Conservation (phyloP, 2,888 invertebrate genomes). For the Himalopsyche anomala region DNA sequence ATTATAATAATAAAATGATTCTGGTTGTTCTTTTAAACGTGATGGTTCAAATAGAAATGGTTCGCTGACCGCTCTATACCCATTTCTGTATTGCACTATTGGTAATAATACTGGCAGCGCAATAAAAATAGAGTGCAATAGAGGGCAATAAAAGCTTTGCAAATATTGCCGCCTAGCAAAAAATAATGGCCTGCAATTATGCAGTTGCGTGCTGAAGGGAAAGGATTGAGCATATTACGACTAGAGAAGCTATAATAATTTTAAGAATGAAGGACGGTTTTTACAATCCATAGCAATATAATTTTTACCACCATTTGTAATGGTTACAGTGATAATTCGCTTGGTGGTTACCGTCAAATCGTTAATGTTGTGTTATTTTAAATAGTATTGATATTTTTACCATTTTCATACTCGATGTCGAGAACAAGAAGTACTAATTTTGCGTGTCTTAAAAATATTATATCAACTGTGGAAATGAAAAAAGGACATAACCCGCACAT, state of each 20-base stretch:
- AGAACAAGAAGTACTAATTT: no score
- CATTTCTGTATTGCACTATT: neutral
- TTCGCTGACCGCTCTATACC: neutral
- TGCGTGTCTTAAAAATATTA: no score
- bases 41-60: neutral
- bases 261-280: neutral
- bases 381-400: no score
- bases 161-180: constrained; percentile 40
- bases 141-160: constrained; percentile 20
- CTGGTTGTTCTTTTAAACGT: no score
- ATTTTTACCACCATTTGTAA: neutral
- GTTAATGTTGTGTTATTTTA: no score
- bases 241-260: neutral
- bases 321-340: neutral
- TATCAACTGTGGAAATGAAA: no score
- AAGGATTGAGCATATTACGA: neutral
- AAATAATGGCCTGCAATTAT: constrained; percentile 18
- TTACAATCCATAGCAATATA: neutral
- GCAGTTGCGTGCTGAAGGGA: constrained; percentile 1
- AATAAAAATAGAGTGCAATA: constrained; percentile 17
- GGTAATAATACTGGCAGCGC: neutral
- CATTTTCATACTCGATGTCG: no score
- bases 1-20: no score
- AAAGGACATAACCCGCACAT: no score
- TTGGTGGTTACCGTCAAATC: neutral